Base-by-base conservation (phyloP, 2,797 vertebrate species). In the Astyanax mexicanus region DNA sequence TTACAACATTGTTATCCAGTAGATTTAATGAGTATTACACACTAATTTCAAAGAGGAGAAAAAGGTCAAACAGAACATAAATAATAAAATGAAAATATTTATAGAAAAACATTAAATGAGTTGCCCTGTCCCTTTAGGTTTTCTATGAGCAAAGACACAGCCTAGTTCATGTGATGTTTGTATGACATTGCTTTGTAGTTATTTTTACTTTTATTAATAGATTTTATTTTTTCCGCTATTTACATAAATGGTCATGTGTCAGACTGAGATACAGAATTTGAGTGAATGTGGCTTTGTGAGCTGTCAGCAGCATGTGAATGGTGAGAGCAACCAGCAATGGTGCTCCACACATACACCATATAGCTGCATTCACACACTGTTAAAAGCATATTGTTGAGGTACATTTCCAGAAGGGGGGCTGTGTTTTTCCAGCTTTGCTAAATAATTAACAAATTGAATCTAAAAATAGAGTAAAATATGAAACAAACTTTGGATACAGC, bases 391-490 rank as follows among this genome's bases (percentile, higher is more conserved):
- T 89, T 91, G 90, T 91, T 78, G 80, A 83, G 76, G 84, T 19
- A 79, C 54, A 69, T 73, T 92, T 92, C 90, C 86, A 88, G 89
- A 92, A 91, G 21, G 80, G 58, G 78, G 70, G 61, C 19, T 62
- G 40, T 62, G 17, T 58, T 57, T 29, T 21, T 13, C 29, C 17
- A 55, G 3, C 29, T 27, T 29, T 55, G 25, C 17, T 21, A 38
- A 38, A n/a, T 40, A 38, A 32, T 70, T 38, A 47, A 29, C 17
- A 55, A 69, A 49, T 27, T 25, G 6, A 51, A 29, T 52, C 23
- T 12, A 40, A 23, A 15, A 40, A 23, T 12, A 4, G 13, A 15
- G 1, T 3, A 13, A 27, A 12, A 54, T 27, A 3, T 42, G 3
- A 10, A 52, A 27, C 12, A 12, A 25, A 12, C 10, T 12, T 27